These are phyloP conservation scores for Nomada fucata DNA, from an alignment of 2,888 invertebrate species.

Conservation along the genomic window DNA sequence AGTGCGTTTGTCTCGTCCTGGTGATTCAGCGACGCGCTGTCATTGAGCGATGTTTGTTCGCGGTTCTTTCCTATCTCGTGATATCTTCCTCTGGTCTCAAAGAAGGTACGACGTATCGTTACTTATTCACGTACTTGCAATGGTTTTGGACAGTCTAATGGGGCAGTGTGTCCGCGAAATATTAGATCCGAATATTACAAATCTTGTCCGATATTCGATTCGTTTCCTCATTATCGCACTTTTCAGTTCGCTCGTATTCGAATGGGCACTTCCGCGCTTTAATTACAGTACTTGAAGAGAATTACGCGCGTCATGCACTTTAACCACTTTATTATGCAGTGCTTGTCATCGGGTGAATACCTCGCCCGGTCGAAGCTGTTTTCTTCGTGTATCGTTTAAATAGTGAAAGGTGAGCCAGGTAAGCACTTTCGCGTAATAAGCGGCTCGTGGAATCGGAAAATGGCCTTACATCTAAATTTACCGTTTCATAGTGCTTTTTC, in stretches of 20 bases:
- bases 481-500: not conserved
- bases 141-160: no score
- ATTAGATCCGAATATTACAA: no score
- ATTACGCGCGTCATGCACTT: conserved; percentile 26
- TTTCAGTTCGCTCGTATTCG: not conserved
- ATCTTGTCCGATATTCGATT: no score
- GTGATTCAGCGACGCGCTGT: conserved; percentile 14
- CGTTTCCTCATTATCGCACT: not conserved
- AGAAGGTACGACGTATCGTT: not conserved
- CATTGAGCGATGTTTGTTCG: not conserved
- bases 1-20: conserved; percentile 10
- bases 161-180: no score
- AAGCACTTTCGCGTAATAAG: conserved; percentile 11
- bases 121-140: no score
- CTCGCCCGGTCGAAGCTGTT: conserved; percentile 8
- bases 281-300: conserved; percentile 15
- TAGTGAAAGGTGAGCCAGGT: conserved; percentile 16
- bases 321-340: conserved; percentile 29
- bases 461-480: not conserved
- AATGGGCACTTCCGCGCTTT: conserved; percentile 8
- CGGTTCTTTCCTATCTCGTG: not conserved
- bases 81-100: not conserved
- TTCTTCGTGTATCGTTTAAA: not conserved
- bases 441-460: conserved; percentile 15
- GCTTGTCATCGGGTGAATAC: conserved; percentile 34